These are phyloP conservation scores for Haliclystus octoradiatus DNA, from an alignment of 30 jellyfish, hydroid and myxozoan species.

Conservation along the genomic window DNA sequence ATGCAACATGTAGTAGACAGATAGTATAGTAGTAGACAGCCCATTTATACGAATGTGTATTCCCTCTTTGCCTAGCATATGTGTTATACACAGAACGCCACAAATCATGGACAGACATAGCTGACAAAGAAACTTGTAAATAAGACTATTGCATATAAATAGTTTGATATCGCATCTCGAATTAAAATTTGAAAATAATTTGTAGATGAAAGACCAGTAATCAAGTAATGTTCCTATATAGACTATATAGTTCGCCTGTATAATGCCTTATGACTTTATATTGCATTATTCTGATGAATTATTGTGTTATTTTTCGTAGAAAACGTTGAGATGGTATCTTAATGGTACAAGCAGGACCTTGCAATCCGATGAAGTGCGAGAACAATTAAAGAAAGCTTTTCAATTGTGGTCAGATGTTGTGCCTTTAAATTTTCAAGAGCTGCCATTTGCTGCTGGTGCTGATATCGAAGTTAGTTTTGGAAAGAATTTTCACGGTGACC, in stretches of 20 bases:
- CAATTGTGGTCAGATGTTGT: conserved; percentile 20
- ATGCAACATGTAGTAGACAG: no score
- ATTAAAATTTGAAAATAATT: no score
- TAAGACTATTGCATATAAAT: no score
- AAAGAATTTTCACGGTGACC: conserved; percentile 40
- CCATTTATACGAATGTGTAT: no score
- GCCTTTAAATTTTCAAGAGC: background rate
- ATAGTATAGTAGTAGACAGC: no score
- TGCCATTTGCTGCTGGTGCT: background rate
- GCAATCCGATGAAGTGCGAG: conserved; percentile 27
- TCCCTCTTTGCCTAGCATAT: no score
- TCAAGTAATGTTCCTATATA: no score
- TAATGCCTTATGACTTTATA: background rate
- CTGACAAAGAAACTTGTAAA: no score
- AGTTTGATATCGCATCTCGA: no score
- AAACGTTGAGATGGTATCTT: conserved; percentile 47
- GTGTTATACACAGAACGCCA: no score
- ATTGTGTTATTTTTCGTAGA: conserved; percentile 1
- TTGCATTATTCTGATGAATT: background rate
- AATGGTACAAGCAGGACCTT: conserved; percentile 36
- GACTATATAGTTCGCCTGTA: background rate
- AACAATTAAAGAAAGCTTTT: conserved; percentile 38
- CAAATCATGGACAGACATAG: no score
- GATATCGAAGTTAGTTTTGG: conserved; percentile 34
- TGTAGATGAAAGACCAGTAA: no score